phyloP scores from a whole-genome alignment of 2,797 vertebrate species.

The Esox lucius region DNA sequence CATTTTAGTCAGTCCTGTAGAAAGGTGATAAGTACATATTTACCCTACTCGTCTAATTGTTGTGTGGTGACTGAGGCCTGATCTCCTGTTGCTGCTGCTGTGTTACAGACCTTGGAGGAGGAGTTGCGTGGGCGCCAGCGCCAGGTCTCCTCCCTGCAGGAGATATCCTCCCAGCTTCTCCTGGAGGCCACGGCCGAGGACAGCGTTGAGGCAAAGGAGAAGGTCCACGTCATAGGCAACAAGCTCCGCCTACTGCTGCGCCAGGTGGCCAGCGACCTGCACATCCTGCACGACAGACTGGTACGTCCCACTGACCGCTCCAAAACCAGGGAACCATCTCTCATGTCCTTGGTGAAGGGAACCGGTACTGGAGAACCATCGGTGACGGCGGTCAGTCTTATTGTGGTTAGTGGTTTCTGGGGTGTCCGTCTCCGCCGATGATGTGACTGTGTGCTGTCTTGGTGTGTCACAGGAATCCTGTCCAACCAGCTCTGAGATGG shows the following conservation, averaged over 20 bases:
- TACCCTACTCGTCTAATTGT: background rate
- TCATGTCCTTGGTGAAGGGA: background rate
- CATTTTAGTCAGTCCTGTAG: too few relatives aligned
- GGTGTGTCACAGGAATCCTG: constrained; percentile 46
- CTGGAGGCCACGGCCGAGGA: constrained; percentile 74
- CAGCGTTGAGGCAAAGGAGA: constrained; percentile 85
- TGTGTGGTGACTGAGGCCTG: background rate
- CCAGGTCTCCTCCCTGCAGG: constrained; percentile 78
- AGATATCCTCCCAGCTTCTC: constrained; percentile 80
- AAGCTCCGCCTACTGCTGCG: constrained; percentile 81
- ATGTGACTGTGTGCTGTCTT: constrained; percentile 9
- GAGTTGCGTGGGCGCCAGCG: constrained; percentile 75
- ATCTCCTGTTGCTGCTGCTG: constrained; percentile 35
- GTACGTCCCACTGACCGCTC: constrained; percentile 61
- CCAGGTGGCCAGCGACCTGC: constrained; percentile 74
- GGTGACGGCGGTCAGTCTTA: background rate
- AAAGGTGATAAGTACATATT: background rate
- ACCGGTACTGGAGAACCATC: background rate
- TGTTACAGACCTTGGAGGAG: constrained; percentile 79
- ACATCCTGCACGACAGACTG: constrained; percentile 66
- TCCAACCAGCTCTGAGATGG: constrained; percentile 29
- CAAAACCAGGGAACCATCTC: background rate
- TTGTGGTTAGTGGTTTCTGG: background rate
- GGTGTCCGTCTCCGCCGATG: background rate
- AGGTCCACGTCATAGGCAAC: constrained; percentile 83